These are phyloP conservation scores for Archaeoteleia sp. DNA, from an alignment of 2,888 invertebrate species.

Conservation along the genomic window DNA sequence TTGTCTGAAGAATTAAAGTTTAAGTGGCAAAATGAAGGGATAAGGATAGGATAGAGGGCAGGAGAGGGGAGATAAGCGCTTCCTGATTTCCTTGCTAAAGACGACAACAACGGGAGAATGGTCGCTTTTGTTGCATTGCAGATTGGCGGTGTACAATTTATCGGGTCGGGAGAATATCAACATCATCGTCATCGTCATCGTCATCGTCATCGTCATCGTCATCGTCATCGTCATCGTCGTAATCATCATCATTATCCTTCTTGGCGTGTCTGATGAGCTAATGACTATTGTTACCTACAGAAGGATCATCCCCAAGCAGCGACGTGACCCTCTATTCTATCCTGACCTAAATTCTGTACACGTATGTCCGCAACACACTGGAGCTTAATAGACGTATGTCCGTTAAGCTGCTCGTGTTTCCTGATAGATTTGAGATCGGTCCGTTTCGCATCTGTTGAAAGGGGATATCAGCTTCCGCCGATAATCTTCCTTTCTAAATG, in stretches of 20 bases:
- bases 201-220: slow-evolving; percentile 53
- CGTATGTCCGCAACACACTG: slow-evolving; percentile 56
- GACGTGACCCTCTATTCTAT: slow-evolving; percentile 61
- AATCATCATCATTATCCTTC: slow-evolving; percentile 56
- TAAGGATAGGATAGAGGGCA: no score
- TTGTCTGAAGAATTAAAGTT: no score
- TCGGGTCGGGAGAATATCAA: slow-evolving; percentile 58
- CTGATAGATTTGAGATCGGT: slow-evolving; percentile 47
- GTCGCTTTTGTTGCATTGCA: slow-evolving; percentile 57
- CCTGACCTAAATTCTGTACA: slow-evolving; percentile 66
- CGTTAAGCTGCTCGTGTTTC: slow-evolving; percentile 66
- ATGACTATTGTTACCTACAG: slow-evolving; percentile 71
- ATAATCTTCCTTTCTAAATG: slow-evolving; percentile 43
- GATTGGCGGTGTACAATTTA: slow-evolving; percentile 57
- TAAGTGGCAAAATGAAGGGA: no score
- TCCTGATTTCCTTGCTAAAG: slow-evolving; percentile 7
- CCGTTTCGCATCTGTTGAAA: slow-evolving; percentile 49
- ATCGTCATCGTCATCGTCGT: slow-evolving; percentile 50
- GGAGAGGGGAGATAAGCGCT: no score
- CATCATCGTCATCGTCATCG: slow-evolving; percentile 56
- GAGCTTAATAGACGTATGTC: slow-evolving; percentile 61
- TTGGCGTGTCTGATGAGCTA: slow-evolving; percentile 64
- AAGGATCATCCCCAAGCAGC: slow-evolving; percentile 63
- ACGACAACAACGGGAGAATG: slow-evolving; percentile 5
- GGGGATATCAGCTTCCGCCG: slow-evolving; percentile 50